These are phyloP conservation scores for Ctenicera cuprea DNA, from an alignment of 2,888 invertebrate genomes.

Conservation along the genomic window DNA sequence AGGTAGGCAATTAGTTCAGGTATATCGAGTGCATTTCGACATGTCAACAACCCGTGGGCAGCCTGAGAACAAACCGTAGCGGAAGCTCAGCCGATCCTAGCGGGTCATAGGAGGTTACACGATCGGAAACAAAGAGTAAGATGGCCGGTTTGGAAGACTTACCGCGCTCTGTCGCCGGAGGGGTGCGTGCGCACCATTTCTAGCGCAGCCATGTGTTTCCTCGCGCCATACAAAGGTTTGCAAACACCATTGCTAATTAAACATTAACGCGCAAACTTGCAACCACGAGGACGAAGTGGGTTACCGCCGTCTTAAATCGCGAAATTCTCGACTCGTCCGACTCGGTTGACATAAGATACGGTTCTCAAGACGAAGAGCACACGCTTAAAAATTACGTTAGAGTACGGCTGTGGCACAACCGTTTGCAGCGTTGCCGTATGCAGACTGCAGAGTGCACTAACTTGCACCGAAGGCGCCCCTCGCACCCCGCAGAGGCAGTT, in stretches of 20 bases:
- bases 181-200: conserved; percentile 63
- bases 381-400: conserved; percentile 62
- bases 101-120: conserved; percentile 55
- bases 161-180: conserved; percentile 53
- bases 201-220: conserved; percentile 72
- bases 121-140: conserved; percentile 58
- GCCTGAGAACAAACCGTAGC: conserved; percentile 55
- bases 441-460: conserved; percentile 63
- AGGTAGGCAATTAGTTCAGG: conserved; percentile 61
- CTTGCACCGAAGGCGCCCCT: conserved; percentile 58
- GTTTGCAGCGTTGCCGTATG: conserved; percentile 64
- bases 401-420: conserved; percentile 60
- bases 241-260: conserved; percentile 42
- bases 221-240: conserved; percentile 59
- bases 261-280: conserved; percentile 30
- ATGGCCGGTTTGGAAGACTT: conserved; percentile 53
- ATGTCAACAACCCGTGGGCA: conserved; percentile 60
- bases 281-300: conserved; percentile 19
- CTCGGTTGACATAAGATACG: conserved; percentile 1
- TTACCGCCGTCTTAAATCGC: conserved; percentile 32
- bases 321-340: conserved; percentile 2
- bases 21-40: conserved; percentile 56
- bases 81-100: conserved; percentile 54
- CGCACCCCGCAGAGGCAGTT: conserved; percentile 47
- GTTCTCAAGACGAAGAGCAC: not conserved